Conservation (phyloP, 2,797 vertebrate genomes). For the Intellagama lesueurii region DNA sequence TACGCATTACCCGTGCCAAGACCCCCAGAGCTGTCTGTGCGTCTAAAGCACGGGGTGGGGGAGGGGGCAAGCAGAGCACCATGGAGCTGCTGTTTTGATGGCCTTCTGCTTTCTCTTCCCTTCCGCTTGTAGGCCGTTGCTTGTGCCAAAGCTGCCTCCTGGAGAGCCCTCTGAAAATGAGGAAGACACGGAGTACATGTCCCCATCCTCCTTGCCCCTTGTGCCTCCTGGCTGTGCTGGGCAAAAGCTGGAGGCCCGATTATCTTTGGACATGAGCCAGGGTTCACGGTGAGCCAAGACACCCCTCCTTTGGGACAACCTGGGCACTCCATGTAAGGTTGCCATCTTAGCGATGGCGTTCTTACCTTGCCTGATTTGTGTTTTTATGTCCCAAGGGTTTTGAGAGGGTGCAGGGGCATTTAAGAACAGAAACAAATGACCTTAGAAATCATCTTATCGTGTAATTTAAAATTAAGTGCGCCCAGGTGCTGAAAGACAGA, state of each 20-base stretch:
- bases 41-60: not conserved
- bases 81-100: not conserved
- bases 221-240: constrained; percentile 76
- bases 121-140: constrained; percentile 79
- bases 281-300: constrained; percentile 74
- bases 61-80: not conserved
- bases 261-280: constrained; percentile 74
- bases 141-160: constrained; percentile 78
- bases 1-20: too few species aligned
- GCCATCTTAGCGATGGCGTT: too few species aligned
- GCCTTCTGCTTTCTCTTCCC: not conserved
- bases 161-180: constrained; percentile 87
- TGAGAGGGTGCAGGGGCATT: too few species aligned
- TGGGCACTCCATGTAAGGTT: not conserved
- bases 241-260: constrained; percentile 74
- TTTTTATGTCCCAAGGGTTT: not conserved
- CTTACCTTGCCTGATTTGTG: not conserved
- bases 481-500: not conserved
- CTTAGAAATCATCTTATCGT: not conserved
- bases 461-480: not conserved
- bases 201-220: constrained; percentile 90
- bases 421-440: not conserved
- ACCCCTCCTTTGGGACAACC: not conserved
- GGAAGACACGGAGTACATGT: constrained; percentile 96
- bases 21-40: not conserved